Conservation (phyloP, 2,113 vertebrate genomes). For the Aythya baeri region DNA sequence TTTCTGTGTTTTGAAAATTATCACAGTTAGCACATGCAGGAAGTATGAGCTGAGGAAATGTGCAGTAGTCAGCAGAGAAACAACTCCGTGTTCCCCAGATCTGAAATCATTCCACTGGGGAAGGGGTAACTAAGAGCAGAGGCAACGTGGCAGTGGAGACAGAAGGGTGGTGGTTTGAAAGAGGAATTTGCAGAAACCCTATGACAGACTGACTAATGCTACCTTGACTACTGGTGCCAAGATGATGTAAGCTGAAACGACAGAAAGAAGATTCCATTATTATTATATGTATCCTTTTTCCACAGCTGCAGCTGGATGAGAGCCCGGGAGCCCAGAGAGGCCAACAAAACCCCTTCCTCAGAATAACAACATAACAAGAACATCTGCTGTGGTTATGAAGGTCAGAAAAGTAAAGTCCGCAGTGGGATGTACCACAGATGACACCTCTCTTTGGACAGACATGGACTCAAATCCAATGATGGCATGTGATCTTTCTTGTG, state of each 20-base stretch:
- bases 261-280: conserved; percentile 63
- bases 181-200: background rate
- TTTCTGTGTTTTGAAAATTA: conserved; percentile 34
- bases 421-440: background rate
- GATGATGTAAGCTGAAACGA: conserved; percentile 52
- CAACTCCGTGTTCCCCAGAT: background rate
- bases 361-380: conserved; percentile 48
- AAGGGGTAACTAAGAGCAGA: background rate
- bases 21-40: background rate
- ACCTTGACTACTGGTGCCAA: conserved; percentile 55
- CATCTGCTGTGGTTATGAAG: conserved; percentile 56
- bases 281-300: conserved; percentile 66
- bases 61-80: conserved; percentile 27
- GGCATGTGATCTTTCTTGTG: background rate
- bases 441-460: background rate
- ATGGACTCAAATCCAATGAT: background rate
- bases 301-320: conserved; percentile 55
- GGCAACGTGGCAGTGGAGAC: background rate
- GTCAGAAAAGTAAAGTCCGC: conserved; percentile 17
- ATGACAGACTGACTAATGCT: background rate
- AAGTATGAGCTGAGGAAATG: conserved; percentile 9
- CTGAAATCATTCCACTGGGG: background rate
- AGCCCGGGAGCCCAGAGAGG: conserved; percentile 32
- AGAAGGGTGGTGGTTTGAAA: background rate
- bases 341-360: conserved; percentile 28